phyloP scores from a whole-genome alignment of 2,888 invertebrate genomes.

The Geotrupes spiniger region DNA sequence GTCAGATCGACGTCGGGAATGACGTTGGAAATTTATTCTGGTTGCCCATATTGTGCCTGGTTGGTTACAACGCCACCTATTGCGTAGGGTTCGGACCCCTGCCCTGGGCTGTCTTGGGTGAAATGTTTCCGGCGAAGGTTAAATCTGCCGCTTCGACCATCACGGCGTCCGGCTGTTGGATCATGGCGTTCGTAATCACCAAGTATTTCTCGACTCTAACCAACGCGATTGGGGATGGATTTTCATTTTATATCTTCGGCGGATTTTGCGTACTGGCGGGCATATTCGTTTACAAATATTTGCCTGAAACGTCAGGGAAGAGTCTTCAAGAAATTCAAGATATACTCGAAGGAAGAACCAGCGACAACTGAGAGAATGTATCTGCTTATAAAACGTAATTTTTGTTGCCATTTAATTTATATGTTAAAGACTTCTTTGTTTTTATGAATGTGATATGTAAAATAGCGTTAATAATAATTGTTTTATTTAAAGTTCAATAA shows the following conservation, averaged over 20 bases:
- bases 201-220: conserved; percentile 63
- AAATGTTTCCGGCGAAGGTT: conserved; percentile 73
- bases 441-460: no score
- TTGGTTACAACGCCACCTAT: conserved; percentile 70
- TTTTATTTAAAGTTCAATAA: no score
- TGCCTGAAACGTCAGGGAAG: conserved; percentile 27
- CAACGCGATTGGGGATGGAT: conserved; percentile 56
- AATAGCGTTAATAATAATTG: no score
- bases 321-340: conserved; percentile 52
- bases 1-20: conserved; percentile 58
- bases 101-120: conserved; percentile 78
- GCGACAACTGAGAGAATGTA: no score
- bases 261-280: conserved; percentile 59
- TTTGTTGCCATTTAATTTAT: no score
- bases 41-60: conserved; percentile 68
- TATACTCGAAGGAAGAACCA: conserved; percentile 51
- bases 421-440: no score
- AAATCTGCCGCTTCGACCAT: conserved; percentile 71
- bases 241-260: conserved; percentile 71
- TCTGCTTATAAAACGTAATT: no score
- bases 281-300: conserved; percentile 58
- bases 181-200: conserved; percentile 69
- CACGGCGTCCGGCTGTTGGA: conserved; percentile 73
- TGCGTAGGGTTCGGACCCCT: conserved; percentile 73
- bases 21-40: conserved; percentile 54